phyloP scores from a whole-genome alignment of 1,140 invertebrate species.

The Platorchestia sp. region DNA sequence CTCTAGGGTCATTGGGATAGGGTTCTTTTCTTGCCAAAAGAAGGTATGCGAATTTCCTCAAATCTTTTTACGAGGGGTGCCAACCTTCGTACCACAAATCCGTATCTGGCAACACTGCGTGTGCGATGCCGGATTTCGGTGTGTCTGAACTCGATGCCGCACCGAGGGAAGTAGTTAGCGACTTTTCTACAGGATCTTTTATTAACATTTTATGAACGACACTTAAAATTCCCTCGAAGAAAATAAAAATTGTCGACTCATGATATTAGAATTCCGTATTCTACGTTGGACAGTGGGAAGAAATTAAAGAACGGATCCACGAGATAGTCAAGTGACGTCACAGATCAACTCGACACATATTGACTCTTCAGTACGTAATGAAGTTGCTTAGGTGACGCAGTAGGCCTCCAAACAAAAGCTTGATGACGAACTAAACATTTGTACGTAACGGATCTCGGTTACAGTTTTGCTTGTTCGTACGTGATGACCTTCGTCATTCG shows the following conservation, averaged over 20 bases:
- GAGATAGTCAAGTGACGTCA: not conserved
- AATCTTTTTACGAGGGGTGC: not conserved
- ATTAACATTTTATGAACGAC: not conserved
- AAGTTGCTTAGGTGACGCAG: not conserved
- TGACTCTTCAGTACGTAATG: not conserved
- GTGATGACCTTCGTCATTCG: not conserved
- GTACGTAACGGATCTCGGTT: not conserved
- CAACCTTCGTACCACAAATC: not conserved
- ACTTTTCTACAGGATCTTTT: not conserved
- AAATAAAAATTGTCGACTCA: not conserved
- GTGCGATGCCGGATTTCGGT: not conserved
- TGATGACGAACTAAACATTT: not conserved
- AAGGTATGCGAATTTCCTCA: not conserved
- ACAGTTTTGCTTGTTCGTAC: not conserved
- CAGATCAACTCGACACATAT: not conserved
- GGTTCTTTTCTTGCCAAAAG: not conserved
- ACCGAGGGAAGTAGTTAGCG: not conserved
- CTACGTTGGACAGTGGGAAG: not conserved
- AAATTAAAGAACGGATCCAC: not conserved
- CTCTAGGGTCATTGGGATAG: not conserved
- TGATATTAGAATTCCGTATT: not conserved
- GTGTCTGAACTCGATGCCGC: not conserved
- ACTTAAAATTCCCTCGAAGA: not conserved
- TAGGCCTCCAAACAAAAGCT: not conserved
- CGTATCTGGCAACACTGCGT: not conserved